Evolutionary conservation across 2,797 vertebrate species (phyloP), one percentile per base, ranked within the genome.

Genomic region (Oryzias dopingdopingensis): DNA sequence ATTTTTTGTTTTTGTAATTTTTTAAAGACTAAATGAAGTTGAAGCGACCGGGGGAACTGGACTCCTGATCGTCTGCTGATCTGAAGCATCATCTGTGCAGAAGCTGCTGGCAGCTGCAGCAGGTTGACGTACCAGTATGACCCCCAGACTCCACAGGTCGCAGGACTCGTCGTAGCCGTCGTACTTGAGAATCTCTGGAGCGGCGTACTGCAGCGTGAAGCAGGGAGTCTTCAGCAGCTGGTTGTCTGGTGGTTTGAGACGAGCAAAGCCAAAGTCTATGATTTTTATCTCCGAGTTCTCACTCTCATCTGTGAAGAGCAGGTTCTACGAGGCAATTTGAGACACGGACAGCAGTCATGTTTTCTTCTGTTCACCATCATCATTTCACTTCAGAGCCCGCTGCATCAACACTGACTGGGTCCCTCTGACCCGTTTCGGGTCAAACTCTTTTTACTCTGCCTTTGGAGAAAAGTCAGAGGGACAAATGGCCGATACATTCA

Each of bases 201-300:
- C 97, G 1, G 97, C 97, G 4, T 99, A 99, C 83, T 97, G 96
- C 70, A 99, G 92, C 0, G 96, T 99, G 91, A 99, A 99, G 90
- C 97, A 99, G 0, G 97, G 97, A 0, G 97, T 99, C 90, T 98
- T 99, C 76, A 99, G 92, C 20, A 97, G 96, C 81, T 99, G 97
- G 86, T 99, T 97, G 84, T 99, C 97, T 4, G 95, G 95, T 0
- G 97, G 97, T 86, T 99, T 99, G 80, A 99, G 93, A 62, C 95
- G 93, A n/a, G 97, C 96, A 73, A 99, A 99, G 49, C 97, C 97
- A 73, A 97, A 99, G 90, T 99, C 97, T 85, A 99, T 99, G 78
- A 99, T 93, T 93, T 99, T 99, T 79, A 99, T 98, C 92, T 98
- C 97, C 0, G 94, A 95, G 88, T 93, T 95, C 89, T 99, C 96